phyloP scores from a whole-genome alignment of 2,888 invertebrate species.

The Girardia tigrina region DNA sequence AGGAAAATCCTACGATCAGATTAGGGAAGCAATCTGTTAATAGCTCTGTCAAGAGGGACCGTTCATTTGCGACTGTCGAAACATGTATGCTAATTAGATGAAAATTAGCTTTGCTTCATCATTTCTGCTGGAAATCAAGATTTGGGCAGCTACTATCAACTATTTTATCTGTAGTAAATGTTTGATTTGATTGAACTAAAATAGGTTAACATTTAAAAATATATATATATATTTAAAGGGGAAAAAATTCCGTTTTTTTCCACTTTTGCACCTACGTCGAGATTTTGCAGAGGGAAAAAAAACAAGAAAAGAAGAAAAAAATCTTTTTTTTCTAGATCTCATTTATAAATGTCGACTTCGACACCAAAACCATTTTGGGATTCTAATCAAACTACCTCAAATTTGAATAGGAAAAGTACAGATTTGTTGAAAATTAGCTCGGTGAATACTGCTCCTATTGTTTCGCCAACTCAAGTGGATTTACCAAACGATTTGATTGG shows the following conservation, averaged over 20 bases:
- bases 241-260: background rate
- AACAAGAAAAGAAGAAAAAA: background rate
- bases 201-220: background rate
- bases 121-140: background rate
- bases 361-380: constrained; percentile 2
- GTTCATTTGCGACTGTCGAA: background rate
- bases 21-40: constrained; percentile 17
- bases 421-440: background rate
- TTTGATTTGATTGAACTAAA: background rate
- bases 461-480: constrained; percentile 9
- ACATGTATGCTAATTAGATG: constrained; percentile 14
- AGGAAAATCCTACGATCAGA: constrained; percentile 11
- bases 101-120: constrained; percentile 23
- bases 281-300: too few relatives aligned
- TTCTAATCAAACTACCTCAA: background rate
- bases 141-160: constrained; percentile 12
- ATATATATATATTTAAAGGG: background rate
- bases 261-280: constrained; percentile 11
- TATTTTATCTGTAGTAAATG: background rate
- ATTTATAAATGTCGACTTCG: constrained; percentile 17
- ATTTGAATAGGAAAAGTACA: background rate
- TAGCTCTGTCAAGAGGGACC: constrained; percentile 15
- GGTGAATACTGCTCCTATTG: background rate
- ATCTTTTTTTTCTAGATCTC: background rate
- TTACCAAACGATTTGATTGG: constrained; percentile 1